Evolutionary conservation across 2,797 vertebrate genomes (phyloP).

Genomic region (Pantherophis vulpinus): DNA sequence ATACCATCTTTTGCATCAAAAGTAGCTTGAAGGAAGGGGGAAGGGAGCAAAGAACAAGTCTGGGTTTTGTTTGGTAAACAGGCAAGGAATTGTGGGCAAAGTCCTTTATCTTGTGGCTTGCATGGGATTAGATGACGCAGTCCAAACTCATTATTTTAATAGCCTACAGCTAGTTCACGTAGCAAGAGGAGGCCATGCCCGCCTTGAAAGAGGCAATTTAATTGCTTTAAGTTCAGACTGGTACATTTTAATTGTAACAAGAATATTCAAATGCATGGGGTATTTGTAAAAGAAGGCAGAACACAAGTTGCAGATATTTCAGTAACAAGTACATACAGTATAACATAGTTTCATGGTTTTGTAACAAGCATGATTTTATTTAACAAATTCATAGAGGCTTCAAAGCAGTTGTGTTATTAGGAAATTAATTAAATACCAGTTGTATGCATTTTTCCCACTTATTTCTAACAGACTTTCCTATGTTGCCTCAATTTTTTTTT

Average conservation of each 20-base stretch:
- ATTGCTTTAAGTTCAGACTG: constrained; percentile 73
- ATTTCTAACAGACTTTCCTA: constrained; percentile 57
- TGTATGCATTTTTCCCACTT: constrained; percentile 73
- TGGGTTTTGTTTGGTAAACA: constrained; percentile 75
- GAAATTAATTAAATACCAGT: constrained; percentile 77
- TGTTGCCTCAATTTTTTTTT: constrained; percentile 69
- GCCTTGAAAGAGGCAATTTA: constrained; percentile 72
- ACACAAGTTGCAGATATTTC: constrained; percentile 71
- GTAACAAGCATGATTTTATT: constrained; percentile 70
- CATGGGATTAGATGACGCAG: constrained; percentile 76
- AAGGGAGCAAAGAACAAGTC: constrained; percentile 65
- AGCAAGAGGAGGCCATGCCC: constrained; percentile 71
- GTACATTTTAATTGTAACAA: constrained; percentile 69
- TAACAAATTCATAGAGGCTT: constrained; percentile 65
- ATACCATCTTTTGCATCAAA: constrained; percentile 53
- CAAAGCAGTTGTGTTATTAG: constrained; percentile 76
- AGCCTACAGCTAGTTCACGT: constrained; percentile 76
- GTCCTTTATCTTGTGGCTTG: constrained; percentile 71
- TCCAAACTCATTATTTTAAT: constrained; percentile 78
- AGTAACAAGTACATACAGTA: constrained; percentile 73
- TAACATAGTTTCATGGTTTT: constrained; percentile 70
- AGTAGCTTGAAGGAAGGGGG: constrained; percentile 47
- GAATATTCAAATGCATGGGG: constrained; percentile 65
- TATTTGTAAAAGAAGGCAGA: constrained; percentile 66
- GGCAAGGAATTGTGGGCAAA: constrained; percentile 74